Evolutionary conservation across 92 coral and sea anemone species (phyloP), one percentile per base, ranked within the genome.

Genomic region (Epizoanthus ramosus): DNA sequence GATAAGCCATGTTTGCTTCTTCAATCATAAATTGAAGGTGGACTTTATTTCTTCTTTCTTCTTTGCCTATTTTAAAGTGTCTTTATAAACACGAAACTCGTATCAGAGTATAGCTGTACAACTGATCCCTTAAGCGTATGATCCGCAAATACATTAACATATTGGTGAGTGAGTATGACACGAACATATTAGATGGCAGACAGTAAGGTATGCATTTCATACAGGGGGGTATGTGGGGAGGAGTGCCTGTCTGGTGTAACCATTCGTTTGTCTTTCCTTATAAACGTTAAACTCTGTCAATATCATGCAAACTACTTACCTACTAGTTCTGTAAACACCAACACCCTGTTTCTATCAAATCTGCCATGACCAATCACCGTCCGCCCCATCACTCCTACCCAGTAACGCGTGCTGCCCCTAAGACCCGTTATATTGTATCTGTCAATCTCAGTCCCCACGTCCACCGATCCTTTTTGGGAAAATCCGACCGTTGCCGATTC

Each of bases 341-440:
- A 39, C 16, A 8, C 22, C 37, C 69, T 57, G 15, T 66, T 28
- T 21, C n/a, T 52, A 2, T 0, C 3, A 16, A 50, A 50, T 50
- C 4, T 58, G 61, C 81, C 69, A 35, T 52, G 37, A 19, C 81
- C 81, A 21, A n/a, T 47, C n/a, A 0, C 16, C 28, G 79, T 72
- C 25, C 19, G 52, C 28, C 79, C 79, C 28, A 28, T 47, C 24
- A 72, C 28, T 18, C 79, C 61, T 23, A 72, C 31, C 60, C 79
- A 50, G 25, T 72, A 72, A 3, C 28, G 35, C 28, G 79, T n/a
- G 17, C 58, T n/a, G 15, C 9, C 61, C 33, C 9, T 52, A 3
- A 72, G 79, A 8, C 80, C 80, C 17, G 64, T 56, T 15, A 74
- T 2, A 19, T 31, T 56, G 80, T 74, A 23, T 22, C 80, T 53